Evolutionary conservation across 2,113 vertebrate genomes (phyloP).

Genomic region (Phasianus colchicus): DNA sequence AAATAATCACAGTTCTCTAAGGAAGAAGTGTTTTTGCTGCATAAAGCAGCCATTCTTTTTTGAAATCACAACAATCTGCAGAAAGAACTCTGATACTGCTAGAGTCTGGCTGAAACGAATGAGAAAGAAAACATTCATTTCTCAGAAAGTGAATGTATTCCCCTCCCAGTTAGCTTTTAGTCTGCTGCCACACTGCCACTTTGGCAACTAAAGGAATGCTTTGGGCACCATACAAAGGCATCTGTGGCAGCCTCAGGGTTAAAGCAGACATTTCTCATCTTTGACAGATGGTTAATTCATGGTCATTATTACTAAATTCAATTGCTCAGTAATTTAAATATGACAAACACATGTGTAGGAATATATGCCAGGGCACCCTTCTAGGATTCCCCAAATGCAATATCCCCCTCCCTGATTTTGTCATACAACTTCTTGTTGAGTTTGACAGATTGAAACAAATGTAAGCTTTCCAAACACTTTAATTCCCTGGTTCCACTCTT

Average conservation of each 20-base stretch:
- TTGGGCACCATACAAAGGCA: constrained; percentile 28
- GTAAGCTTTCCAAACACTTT: neutral
- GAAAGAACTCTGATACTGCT: constrained; percentile 1
- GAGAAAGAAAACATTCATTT: constrained; percentile 4
- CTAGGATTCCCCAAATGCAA: constrained; percentile 23
- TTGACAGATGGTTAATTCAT: constrained; percentile 63
- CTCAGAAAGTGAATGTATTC: neutral
- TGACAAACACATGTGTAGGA: constrained; percentile 49
- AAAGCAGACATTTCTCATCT: constrained; percentile 52
- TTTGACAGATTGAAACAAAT: constrained; percentile 29
- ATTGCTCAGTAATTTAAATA: constrained; percentile 62
- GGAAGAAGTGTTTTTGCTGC: neutral
- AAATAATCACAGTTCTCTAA: neutral
- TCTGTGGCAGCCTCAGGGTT: constrained; percentile 30
- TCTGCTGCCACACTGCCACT: neutral
- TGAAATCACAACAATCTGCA: constrained; percentile 43
- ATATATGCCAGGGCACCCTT: constrained; percentile 55
- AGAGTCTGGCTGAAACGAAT: neutral
- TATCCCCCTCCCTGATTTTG: neutral
- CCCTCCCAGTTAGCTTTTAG: neutral
- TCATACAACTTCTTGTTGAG: neutral
- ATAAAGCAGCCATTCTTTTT: constrained; percentile 18
- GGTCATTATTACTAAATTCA: constrained; percentile 64
- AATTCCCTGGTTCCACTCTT: neutral
- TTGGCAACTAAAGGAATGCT: constrained; percentile 45